These are phyloP conservation scores for Clarias laeviceps DNA, from an alignment of 2,797 vertebrate genomes.

Conservation along the genomic window DNA sequence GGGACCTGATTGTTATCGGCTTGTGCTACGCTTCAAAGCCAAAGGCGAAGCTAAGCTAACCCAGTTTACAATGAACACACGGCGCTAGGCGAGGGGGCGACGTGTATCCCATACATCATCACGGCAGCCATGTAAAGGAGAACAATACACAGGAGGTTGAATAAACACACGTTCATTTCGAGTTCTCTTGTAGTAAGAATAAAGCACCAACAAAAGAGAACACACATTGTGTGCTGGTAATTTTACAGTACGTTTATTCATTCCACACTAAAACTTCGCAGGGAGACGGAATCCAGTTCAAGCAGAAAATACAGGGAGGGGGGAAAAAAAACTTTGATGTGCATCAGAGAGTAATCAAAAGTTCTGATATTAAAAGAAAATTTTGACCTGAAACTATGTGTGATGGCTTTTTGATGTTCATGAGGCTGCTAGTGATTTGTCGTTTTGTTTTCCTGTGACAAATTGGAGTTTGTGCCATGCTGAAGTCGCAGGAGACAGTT, in stretches of 20 bases:
- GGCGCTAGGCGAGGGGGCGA: slow-evolving; percentile 67
- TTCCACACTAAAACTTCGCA: background rate
- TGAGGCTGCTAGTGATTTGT: background rate
- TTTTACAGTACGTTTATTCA: background rate
- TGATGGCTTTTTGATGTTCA: too few relatives aligned
- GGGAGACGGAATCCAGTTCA: background rate
- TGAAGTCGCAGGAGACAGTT: background rate
- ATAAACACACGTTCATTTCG: slow-evolving; percentile 35
- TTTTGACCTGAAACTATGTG: too few relatives aligned
- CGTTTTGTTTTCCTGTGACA: too few relatives aligned
- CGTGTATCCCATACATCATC: slow-evolving; percentile 71
- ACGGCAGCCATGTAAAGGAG: slow-evolving; percentile 58
- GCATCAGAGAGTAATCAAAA: background rate
- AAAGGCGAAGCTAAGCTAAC: slow-evolving; percentile 63
- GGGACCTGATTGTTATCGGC: slow-evolving; percentile 58
- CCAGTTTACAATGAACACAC: slow-evolving; percentile 70
- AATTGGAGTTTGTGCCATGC: background rate
- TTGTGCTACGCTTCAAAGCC: slow-evolving; percentile 46
- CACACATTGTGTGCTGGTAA: background rate
- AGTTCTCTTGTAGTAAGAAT: slow-evolving; percentile 11
- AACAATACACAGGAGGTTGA: slow-evolving; percentile 52
- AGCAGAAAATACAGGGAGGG: background rate
- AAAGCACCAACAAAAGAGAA: background rate
- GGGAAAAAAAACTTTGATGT: background rate
- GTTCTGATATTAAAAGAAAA: background rate